Base-by-base conservation (phyloP, 64 coral and sea anemone genomes). In the Porites lutea region DNA sequence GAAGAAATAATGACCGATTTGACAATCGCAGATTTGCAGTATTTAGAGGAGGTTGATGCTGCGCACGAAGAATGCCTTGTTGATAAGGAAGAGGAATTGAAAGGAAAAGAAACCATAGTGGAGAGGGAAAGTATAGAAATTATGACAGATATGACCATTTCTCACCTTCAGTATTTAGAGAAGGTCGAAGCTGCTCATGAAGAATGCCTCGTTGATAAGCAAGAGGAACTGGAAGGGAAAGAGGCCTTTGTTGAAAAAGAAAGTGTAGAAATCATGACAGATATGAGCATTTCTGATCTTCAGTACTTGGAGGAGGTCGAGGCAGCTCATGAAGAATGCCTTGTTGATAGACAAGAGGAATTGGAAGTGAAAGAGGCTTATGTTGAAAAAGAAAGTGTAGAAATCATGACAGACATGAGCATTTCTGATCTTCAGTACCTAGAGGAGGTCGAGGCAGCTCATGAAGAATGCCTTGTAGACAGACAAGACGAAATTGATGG, bases 281-380 rank as follows among this genome's bases (percentile, higher is more conserved):
- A 81, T 45, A 20, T 90, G n/a, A 27, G 67, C 48, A 15, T 73
- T 14, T 82, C 50, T 18, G 81, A 83, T 75, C 19, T 91, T 12
- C 50, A 91, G 52, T 92, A 87, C 47, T 52, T 92, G 21, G 90
- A 92, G 8, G 49, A 92, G 19, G 72, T 92, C 11, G 90, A 92
- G 46, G 44, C 72, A 2, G 90, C 84, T n/a, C 90, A 92, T 64
- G 70, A 92, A 57, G 71, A 87, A 55, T 92, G 73, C 62, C 62
- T 84, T 68, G 48, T 14, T 69, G 81, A 84, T 84, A 67, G 67
- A 83, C 23, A 23, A 21, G 47, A 84, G 10, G 80, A 66, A 18
- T 19, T 47, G 8, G 43, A 83, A 19, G 46, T 9, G 43, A 66
- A 54, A 62, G 2, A 6, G 0, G 13, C 27, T 74, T 3, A 37